Evolutionary conservation across 2,113 vertebrate genomes (phyloP), one percentile per base, ranked within the genome.

Genomic region (Progne subis): DNA sequence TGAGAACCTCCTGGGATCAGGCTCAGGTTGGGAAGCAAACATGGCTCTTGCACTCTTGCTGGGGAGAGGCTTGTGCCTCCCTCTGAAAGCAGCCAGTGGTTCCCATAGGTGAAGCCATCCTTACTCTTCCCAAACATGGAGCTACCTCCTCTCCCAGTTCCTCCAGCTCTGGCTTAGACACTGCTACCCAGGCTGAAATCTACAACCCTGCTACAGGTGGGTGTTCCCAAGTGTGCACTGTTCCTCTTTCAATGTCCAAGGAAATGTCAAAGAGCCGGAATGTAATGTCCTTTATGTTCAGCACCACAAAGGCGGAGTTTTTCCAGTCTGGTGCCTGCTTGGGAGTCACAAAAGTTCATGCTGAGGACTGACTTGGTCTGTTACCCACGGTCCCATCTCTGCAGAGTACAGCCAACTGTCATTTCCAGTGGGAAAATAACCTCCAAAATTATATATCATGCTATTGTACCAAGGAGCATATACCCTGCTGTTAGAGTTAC

Each of bases 171-270:
- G 49, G 14, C 7, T 55, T 64, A 63, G 34, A n/a, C 41, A 43
- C 23, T 11, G 10, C 24, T 76, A 7, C 39, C 23, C 1, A 1
- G 26, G 12, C 34, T 80, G 61, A 92, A 82, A 72, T 64, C 49
- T 56, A 32, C 61, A 82, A 26, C 19, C 32, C 11, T 43, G 4
- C 20, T 72, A 76, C 0, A 2, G 16, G 14, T 1, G 1, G 8
- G 37, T 9, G 2, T 47, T 79, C 47, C 47, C 43, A 63, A 31
- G 12, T 12, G 15, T 25, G n/a, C 7, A 21, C 1, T 2, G 44
- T 37, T 89, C 71, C 43, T 75, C 34, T 63, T 67, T 53, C 60
- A 53, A 28, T 13, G n/a, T 43, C 37, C 17, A 16, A 49, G 26
- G 41, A 77, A 90, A 81, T 0, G 2, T 11, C 46, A 43, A 63